Conservation (phyloP, 1,140 invertebrate species). For the Catajapyx aquilonaris region DNA sequence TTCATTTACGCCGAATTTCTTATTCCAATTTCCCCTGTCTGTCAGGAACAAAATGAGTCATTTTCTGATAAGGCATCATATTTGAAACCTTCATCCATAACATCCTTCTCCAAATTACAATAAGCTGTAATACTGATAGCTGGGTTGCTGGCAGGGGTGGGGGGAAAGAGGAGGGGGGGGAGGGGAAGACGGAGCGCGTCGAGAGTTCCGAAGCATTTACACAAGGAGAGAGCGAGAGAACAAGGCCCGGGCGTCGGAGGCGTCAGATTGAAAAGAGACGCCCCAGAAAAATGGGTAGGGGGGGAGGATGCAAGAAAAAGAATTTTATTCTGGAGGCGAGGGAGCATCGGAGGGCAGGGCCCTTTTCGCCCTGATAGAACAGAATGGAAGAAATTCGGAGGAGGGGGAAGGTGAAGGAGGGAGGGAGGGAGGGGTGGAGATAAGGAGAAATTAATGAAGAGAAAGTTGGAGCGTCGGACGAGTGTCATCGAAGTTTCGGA, state of each 20-base stretch:
- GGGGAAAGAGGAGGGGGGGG: not conserved
- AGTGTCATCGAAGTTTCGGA: too few relatives aligned
- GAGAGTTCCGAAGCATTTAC: not conserved
- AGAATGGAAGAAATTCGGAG: not conserved
- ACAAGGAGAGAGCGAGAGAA: not conserved
- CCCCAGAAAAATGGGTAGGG: too few relatives aligned
- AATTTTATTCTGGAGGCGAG: too few relatives aligned
- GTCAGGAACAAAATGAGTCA: slow-evolving; percentile 9
- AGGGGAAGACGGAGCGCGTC: not conserved
- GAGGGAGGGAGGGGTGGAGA: slow-evolving; percentile 3
- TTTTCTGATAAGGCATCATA: slow-evolving; percentile 7
- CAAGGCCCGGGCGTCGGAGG: too few relatives aligned
- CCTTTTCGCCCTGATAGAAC: not conserved
- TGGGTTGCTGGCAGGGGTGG: not conserved
- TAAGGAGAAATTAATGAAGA: too few relatives aligned
- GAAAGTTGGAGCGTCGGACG: too few relatives aligned
- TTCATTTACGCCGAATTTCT: slow-evolving; percentile 11
- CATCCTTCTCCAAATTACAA: too few relatives aligned
- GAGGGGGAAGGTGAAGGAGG: not conserved
- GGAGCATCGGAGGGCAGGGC: too few relatives aligned
- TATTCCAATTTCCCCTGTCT: slow-evolving; percentile 10
- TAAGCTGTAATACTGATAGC: not conserved
- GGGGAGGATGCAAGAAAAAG: too few relatives aligned
- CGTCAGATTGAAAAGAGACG: too few relatives aligned
- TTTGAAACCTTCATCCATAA: not conserved